Evolutionary conservation across 1,140 invertebrate species (phyloP), one percentile per base, ranked within the genome.

Genomic region (Ladona fulva): DNA sequence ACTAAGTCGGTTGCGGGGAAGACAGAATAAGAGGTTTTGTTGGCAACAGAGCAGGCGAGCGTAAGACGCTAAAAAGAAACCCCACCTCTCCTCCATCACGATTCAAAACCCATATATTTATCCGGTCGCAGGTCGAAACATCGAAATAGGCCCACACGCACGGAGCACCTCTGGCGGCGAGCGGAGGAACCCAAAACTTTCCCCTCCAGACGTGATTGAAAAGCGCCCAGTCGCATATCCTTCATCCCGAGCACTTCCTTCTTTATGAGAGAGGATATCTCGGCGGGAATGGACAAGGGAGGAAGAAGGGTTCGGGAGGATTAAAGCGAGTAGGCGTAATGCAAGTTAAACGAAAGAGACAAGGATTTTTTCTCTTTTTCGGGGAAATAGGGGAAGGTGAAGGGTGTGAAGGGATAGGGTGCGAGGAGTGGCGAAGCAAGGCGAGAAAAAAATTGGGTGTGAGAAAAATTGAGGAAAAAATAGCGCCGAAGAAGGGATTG

Each of bases 401-500:
- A 22, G 52, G 52, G 19, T 19, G 44, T 19, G 44, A 52, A 19
- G 44, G 19, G 44, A 52, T 11, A 19, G 44, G 44, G n/a, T 66
- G 52, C 52, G 12, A 66, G 16, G 44, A 19, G 44, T 10, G 44
- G 44, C 10, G n/a, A 52, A 19, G 44, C 44, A 52, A 52, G 44
- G 44, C 10, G 44, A 52, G 44, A 52, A 52, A 52, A 22, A 12
- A 22, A 3, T 22, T 12, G 52, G 52, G 52, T 66, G 52, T 66
- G 52, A 66, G 14, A 66, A 66, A 66, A 66, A 66, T 19, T 66
- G 52, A 66, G 52, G 52, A 66, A 66, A 66, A 66, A 66, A 52
- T 11, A 52, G 19, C 19, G 19, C 44, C 19, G 44, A 52, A 19
- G 44, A 52, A 11, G n/a, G n/a, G n/a, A n/a, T n/a, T 52, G 44